Conservation (phyloP, 2,113 vertebrate genomes). For the Aplodontia rufa region DNA sequence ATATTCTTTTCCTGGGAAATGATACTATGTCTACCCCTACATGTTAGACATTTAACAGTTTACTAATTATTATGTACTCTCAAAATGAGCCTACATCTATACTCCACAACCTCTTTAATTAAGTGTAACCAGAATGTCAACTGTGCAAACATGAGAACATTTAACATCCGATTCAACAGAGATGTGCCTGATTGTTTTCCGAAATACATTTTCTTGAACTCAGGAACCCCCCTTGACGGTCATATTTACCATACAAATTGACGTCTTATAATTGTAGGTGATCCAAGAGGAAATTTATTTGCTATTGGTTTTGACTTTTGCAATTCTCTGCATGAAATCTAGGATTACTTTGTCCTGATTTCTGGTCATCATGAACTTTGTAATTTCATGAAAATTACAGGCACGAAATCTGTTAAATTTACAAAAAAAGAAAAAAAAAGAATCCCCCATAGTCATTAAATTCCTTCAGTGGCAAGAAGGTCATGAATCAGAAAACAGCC, state of each 20-base stretch:
- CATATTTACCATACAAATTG: background rate
- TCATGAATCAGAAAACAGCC: background rate
- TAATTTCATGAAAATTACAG: slow-evolving; percentile 36
- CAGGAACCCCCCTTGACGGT: background rate
- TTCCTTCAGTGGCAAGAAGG: slow-evolving; percentile 25
- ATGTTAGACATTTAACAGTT: background rate
- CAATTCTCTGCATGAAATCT: background rate
- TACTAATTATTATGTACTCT: background rate
- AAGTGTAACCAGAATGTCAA: background rate
- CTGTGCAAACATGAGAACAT: background rate
- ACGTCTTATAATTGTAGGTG: slow-evolving; percentile 3
- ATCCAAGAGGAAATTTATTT: slow-evolving; percentile 14
- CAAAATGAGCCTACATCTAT: background rate
- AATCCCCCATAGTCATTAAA: background rate
- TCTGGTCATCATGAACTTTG: background rate
- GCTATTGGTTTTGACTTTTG: slow-evolving; percentile 1
- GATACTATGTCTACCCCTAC: background rate
- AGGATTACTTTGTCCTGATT: slow-evolving; percentile 15
- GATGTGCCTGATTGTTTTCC: background rate
- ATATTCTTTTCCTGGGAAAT: background rate
- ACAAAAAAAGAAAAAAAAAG: background rate
- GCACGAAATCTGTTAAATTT: slow-evolving; percentile 38
- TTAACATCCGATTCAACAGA: background rate
- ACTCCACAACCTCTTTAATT: background rate
- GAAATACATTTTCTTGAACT: background rate